These are phyloP conservation scores for Sapayoa aenigma DNA, from an alignment of 2,113 vertebrate genomes.

Conservation along the genomic window DNA sequence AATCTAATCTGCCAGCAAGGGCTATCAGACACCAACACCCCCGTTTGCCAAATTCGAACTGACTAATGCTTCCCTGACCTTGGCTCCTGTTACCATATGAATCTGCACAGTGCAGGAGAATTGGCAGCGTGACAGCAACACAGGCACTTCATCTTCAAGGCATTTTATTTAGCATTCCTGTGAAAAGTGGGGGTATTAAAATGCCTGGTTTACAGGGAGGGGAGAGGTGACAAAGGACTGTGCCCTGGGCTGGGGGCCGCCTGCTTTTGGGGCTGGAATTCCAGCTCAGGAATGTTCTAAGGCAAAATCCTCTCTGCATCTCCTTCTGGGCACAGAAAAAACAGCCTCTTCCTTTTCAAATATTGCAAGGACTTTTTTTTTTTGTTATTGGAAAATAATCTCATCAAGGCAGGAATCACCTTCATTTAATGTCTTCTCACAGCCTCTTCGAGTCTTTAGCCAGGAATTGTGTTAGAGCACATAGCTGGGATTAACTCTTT, in stretches of 20 bases:
- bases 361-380: neutral
- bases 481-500: conserved; percentile 26
- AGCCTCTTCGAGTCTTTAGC: neutral
- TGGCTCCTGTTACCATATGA: conserved; percentile 32
- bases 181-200: conserved; percentile 12
- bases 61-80: conserved; percentile 55
- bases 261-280: conserved; percentile 33
- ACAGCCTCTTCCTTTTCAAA: neutral
- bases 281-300: conserved; percentile 36
- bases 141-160: conserved; percentile 49
- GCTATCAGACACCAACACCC: conserved; percentile 5
- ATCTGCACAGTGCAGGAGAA: neutral
- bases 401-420: conserved; percentile 11
- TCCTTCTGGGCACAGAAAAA: neutral
- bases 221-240: conserved; percentile 38
- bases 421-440: conserved; percentile 15
- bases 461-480: neutral
- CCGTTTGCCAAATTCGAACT: conserved; percentile 5
- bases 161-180: conserved; percentile 48
- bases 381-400: neutral
- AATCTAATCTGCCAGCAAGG: neutral
- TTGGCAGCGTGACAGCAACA: conserved; percentile 28
- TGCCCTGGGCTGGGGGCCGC: neutral
- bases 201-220: neutral
- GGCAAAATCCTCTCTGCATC: neutral